phyloP scores from a whole-genome alignment of 2,113 vertebrate genomes.

The Pachyramphus minor region DNA sequence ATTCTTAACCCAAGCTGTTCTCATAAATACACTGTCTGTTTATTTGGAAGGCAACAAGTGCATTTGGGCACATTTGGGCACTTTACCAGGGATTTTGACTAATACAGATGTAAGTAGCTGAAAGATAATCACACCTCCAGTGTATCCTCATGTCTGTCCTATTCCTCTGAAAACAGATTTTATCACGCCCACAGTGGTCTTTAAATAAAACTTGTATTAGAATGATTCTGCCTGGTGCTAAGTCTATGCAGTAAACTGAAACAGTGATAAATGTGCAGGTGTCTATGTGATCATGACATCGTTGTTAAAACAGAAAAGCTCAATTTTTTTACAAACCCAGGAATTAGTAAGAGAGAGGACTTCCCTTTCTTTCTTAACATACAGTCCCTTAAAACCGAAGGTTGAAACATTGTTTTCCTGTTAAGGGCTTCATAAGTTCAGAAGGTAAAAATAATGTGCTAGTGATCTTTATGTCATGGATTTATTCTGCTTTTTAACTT shows the following conservation, averaged over 20 bases:
- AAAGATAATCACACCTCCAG: background rate
- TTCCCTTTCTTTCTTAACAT: background rate
- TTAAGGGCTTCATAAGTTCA: background rate
- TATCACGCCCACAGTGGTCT: background rate
- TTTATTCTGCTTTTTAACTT: background rate
- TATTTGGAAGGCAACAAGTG: background rate
- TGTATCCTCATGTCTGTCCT: background rate
- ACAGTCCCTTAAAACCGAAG: background rate
- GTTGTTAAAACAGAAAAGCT: background rate
- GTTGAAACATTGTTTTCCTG: background rate
- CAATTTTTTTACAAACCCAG: background rate
- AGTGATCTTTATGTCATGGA: background rate
- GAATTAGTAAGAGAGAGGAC: background rate
- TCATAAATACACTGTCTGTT: background rate
- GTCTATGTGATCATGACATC: background rate
- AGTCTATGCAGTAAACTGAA: background rate
- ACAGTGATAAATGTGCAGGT: background rate
- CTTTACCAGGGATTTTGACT: background rate
- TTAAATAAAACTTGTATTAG: background rate
- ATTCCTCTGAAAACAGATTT: background rate
- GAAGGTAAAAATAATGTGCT: background rate
- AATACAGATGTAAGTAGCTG: constrained; percentile 1
- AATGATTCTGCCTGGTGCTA: background rate
- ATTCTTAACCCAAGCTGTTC: background rate
- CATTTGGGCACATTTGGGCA: background rate